These are phyloP conservation scores for Torymus tubicola DNA, from an alignment of 2,888 invertebrate species.

Conservation along the genomic window DNA sequence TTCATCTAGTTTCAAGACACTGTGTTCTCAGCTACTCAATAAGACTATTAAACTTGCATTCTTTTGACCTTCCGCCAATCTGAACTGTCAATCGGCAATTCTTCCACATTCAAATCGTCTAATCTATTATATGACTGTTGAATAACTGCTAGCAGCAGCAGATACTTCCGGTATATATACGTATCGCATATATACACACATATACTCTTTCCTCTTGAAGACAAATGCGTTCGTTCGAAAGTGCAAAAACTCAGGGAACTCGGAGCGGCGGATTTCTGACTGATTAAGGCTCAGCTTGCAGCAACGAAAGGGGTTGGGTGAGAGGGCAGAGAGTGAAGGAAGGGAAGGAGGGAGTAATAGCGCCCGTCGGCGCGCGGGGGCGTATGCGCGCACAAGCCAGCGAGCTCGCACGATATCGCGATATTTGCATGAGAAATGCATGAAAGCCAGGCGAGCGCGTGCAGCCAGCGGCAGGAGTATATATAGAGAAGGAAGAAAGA, in stretches of 20 bases:
- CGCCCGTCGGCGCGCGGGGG: not conserved
- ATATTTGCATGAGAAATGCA: constrained; percentile 59
- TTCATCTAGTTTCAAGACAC: too few relatives aligned
- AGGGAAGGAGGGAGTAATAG: constrained; percentile 44
- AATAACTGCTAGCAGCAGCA: too few relatives aligned
- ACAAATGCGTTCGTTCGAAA: constrained; percentile 48
- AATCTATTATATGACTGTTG: too few relatives aligned
- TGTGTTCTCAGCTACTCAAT: too few relatives aligned
- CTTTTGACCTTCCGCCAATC: too few relatives aligned
- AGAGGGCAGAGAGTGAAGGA: not conserved
- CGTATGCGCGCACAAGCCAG: not conserved
- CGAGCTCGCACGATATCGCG: constrained; percentile 54
- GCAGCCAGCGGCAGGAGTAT: constrained; percentile 30
- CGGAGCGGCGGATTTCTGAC: constrained; percentile 53
- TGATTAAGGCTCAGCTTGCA: constrained; percentile 49
- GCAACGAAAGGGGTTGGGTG: too few relatives aligned
- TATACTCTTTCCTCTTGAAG: constrained; percentile 12
- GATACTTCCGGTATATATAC: too few relatives aligned
- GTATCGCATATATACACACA: not conserved
- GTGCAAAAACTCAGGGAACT: constrained; percentile 42
- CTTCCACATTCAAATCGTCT: too few relatives aligned
- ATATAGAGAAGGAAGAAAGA: constrained; percentile 69
- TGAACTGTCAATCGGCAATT: too few relatives aligned
- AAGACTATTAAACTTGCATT: too few relatives aligned
- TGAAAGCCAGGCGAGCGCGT: constrained; percentile 53